Percentiles rank a stretch among this genome's conserved stretches.
Conservation (phyloP, 2,797 vertebrate species). For the Hippocampus kuda region DNA sequence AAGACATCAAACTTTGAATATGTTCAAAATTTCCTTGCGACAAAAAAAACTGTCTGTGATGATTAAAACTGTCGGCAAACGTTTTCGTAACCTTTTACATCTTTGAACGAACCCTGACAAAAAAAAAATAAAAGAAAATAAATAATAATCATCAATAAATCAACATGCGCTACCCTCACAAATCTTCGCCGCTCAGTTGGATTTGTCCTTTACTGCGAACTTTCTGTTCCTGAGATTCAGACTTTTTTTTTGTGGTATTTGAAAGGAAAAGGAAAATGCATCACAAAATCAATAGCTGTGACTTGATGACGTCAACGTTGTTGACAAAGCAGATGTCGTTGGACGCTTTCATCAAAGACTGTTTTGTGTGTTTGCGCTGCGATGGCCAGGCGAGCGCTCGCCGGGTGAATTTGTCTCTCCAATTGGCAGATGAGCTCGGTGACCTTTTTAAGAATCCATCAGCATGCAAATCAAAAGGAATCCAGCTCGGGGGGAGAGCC, state of each 20-base stretch:
- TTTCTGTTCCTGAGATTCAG: not conserved
- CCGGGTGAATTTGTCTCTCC: not conserved
- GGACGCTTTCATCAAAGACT: not conserved
- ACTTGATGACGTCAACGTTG: not conserved
- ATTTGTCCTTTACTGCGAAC: not conserved
- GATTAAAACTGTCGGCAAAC: too few species aligned
- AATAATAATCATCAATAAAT: too few species aligned
- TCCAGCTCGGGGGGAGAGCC: not conserved
- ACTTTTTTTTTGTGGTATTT: not conserved
- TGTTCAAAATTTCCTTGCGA: too few species aligned
- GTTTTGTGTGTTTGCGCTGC: not conserved
- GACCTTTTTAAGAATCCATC: conserved; percentile 32
- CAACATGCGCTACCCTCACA: too few species aligned
- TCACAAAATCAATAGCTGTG: not conserved
- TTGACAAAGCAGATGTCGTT: not conserved
- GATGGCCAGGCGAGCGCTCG: not conserved
- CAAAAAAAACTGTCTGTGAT: too few species aligned
- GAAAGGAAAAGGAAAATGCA: not conserved
- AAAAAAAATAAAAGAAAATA: too few species aligned
- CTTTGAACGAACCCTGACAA: too few species aligned
- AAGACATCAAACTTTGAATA: too few species aligned
- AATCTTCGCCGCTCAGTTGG: too few species aligned
- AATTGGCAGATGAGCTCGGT: conserved; percentile 15
- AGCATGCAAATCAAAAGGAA: conserved; percentile 18
- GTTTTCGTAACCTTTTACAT: too few species aligned